Base-by-base conservation (phyloP, 2,797 vertebrate genomes). In the Echeneis naucrates region DNA sequence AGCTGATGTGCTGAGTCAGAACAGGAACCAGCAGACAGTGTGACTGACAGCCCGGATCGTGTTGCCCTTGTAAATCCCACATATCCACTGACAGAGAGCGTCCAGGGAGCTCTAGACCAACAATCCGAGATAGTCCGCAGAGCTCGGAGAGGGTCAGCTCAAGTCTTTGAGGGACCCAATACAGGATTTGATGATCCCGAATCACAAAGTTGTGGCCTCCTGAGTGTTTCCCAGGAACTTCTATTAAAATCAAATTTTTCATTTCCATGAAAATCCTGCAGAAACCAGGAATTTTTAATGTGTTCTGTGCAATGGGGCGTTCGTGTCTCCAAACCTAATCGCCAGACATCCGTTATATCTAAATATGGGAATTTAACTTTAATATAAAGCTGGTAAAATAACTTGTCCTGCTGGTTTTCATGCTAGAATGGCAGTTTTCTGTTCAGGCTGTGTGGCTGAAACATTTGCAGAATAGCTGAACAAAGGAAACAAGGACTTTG, bases 1-100 rank as follows among this genome's bases (percentile, higher is more conserved):
- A 58, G 60, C 38, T 17, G 63, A 77, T 45, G 68, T 82, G 77
- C 81, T 84, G 83, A 86, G 77, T 88, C 86, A 86, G 76, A 55
- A 62, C 52, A 64, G 72, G 61, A 51, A 70, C 9, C 57, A 44
- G 58, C 67, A 52, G 56, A 63, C 52, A 2, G 63, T 52, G 55
- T 80, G 80, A 83, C 68, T 73, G 73, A 79, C 67, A 75, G 67
- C 63, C 54, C 33, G 23, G 59, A 80, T 65, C 48, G 30, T 56
- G 61, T 32, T 27, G 54, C 17, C 61, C 64, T 61, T 68, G 55
- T 65, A 66, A 68, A 65, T 67, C 52, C 47, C 19, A 68, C 68
- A 74, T 51, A 55, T 77, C 60, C 19, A 27, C 27, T 24, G 35
- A 37, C 30, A 52, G 66, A 37, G 38, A 42, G 19, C 66, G 51